Base-by-base conservation (phyloP, 2,113 vertebrate genomes). In the Verasper variegatus region DNA sequence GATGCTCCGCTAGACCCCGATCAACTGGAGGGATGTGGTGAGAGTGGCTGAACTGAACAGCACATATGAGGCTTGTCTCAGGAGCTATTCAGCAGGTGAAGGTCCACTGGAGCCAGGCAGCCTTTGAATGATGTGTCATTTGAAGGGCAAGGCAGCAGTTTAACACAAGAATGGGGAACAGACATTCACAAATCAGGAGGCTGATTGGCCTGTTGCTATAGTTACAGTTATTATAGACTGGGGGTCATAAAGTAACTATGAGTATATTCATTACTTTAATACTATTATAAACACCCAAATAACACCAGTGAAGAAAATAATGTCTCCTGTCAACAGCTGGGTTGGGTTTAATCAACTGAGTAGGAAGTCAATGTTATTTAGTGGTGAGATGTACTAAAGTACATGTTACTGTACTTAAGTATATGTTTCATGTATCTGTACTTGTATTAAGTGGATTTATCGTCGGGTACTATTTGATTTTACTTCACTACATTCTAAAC, bases 91-190 rank as follows among this genome's bases (percentile, higher is more conserved):
- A 71, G 67, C 68, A 64, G 83, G 75, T 83, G 59, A 49, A 61
- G 55, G 78, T 78, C 77, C 77, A 79, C 78, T 61, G 54, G 42
- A 70, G 64, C 60, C 52, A 84, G 85, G 68, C 78, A 76, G 42
- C 45, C 71, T 83, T 73, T 81, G 76, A 85, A 80, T 85, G 70
- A 69, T 71, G 68, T 56, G 79, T 76, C 74, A 76, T 42, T 61
- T 76, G 40, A 64, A 80, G 86, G 57, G 42, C 27, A 74, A 76
- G 63, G 63, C 35, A 58, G 58, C 23, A 54, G 23, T 73, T 70
- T 68, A 67, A 24, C 26, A 61, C 18, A 10, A 10, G 31, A 71
- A 55, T 40, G 47, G 56, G 24, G 80, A 80, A 42, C 71, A 61
- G 31, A 49, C 18, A 1, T 56, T 72, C 67, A 56, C 40, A 73